Percentiles rank a stretch among this genome's conserved stretches.
Evolutionary conservation across 2,797 vertebrate species (phyloP).

Genomic region (Brachyalestes nurse): DNA sequence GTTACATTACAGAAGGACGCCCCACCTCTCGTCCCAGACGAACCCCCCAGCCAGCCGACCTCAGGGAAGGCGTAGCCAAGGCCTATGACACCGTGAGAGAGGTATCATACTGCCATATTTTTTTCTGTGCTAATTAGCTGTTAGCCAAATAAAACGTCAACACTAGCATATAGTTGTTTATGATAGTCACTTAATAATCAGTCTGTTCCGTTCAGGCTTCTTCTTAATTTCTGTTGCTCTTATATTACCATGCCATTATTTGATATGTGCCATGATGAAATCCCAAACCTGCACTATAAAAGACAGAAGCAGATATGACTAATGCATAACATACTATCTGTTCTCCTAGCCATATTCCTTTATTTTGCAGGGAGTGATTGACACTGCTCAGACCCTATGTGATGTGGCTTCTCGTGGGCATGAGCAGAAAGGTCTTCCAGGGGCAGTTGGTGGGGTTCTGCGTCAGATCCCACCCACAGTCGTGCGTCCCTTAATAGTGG

Average conservation of each 20-base stretch:
- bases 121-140: not conserved
- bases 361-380: slow-evolving; percentile 85
- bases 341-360: not conserved
- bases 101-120: slow-evolving; percentile 67
- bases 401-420: slow-evolving; percentile 90
- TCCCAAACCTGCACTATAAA: not conserved
- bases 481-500: slow-evolving; percentile 90
- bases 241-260: not conserved
- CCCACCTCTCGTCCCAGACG: slow-evolving; percentile 76
- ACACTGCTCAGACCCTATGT: slow-evolving; percentile 91
- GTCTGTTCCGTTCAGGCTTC: not conserved
- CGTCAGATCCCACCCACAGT: slow-evolving; percentile 93
- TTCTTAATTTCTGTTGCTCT: not conserved
- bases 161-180: no score
- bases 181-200: not conserved
- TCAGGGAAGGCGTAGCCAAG: slow-evolving; percentile 91
- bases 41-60: slow-evolving; percentile 87
- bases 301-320: not conserved
- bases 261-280: not conserved
- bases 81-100: slow-evolving; percentile 92
- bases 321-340: not conserved
- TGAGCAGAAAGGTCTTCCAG: slow-evolving; percentile 91
- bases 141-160: not conserved
- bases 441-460: slow-evolving; percentile 90
- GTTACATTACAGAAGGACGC: slow-evolving; percentile 83